phyloP scores from a whole-genome alignment of 2,888 invertebrate genomes.

The Campoletis raptor region DNA sequence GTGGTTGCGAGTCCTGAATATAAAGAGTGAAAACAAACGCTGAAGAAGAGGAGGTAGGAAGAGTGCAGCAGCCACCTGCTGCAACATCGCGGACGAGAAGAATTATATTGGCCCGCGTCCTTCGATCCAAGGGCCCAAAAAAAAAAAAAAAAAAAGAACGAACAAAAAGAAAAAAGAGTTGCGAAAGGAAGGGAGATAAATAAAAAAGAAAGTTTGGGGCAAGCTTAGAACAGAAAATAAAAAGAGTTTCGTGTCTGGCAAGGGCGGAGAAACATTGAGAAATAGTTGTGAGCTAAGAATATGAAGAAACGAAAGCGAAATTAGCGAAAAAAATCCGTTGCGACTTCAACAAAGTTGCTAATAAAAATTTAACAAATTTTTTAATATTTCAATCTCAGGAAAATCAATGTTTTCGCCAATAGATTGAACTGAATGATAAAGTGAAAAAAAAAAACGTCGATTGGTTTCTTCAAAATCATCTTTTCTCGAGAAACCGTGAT shows the following conservation, averaged over 20 bases:
- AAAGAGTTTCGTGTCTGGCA: conserved; percentile 49
- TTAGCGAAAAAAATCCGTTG: conserved; percentile 15
- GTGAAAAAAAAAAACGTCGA: no score
- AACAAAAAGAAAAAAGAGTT: conserved; percentile 32
- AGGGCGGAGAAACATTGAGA: conserved; percentile 28
- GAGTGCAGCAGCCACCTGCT: conserved; percentile 64
- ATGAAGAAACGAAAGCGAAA: conserved; percentile 44
- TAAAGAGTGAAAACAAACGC: conserved; percentile 63
- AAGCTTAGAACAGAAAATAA: conserved; percentile 56
- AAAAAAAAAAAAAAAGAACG: conserved; percentile 15
- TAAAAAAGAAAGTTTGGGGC: not conserved
- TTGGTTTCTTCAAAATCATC: no score
- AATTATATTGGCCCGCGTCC: conserved; percentile 68
- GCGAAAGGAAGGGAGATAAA: conserved; percentile 7
- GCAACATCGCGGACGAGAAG: conserved; percentile 54
- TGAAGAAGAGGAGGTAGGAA: conserved; percentile 26
- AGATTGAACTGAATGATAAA: no score
- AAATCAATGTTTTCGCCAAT: no score
- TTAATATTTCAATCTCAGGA: no score
- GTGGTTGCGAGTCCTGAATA: conserved; percentile 51
- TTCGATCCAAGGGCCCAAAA: conserved; percentile 59
- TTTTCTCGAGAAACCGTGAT: no score
- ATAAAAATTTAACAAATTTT: not conserved
- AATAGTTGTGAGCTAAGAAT: conserved; percentile 43
- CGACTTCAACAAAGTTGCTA: not conserved